Evolutionary conservation across 2,113 vertebrate species (phyloP).

Genomic region (Alligator mississippiensis): DNA sequence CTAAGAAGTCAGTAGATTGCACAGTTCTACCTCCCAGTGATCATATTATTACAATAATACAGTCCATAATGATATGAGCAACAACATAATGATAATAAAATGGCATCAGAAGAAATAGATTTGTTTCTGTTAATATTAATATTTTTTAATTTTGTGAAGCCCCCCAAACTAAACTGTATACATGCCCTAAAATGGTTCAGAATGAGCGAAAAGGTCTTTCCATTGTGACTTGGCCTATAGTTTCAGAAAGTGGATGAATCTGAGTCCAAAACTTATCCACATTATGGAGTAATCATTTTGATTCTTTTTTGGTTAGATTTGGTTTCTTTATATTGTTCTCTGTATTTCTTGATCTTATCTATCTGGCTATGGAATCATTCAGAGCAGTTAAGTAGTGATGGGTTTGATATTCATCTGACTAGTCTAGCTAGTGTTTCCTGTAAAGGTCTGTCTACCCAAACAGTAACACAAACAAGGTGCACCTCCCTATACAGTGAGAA

Average conservation of each 20-base stretch:
- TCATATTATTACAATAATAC: no score
- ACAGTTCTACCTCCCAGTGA: no score
- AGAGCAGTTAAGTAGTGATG: neutral
- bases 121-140: neutral
- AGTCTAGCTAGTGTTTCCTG: neutral
- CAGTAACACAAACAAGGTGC: neutral
- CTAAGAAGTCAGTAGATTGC: no score
- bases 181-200: neutral
- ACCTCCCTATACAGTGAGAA: neutral
- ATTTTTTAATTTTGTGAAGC: neutral
- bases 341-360: neutral
- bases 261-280: neutral
- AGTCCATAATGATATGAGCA: neutral
- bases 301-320: neutral
- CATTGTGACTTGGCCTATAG: neutral
- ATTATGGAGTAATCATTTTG: neutral
- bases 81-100: neutral
- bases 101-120: neutral
- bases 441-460: neutral
- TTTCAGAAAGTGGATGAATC: neutral
- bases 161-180: neutral
- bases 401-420: neutral
- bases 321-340: neutral
- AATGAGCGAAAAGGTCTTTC: neutral
- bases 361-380: neutral